phyloP scores from a whole-genome alignment of 2,888 invertebrate species.

The Dryococelus australis region DNA sequence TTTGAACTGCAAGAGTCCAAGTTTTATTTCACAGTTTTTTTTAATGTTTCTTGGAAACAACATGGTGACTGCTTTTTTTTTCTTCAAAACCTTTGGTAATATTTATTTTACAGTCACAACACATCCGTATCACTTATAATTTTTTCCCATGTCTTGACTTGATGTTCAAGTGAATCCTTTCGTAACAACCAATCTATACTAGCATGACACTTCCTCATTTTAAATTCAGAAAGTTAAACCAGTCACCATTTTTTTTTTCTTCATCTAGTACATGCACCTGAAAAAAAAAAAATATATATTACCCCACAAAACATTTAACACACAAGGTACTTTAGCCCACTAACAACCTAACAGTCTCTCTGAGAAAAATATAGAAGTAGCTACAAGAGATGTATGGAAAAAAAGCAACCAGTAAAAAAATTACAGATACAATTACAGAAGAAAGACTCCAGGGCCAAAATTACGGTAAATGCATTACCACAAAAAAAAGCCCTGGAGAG shows the following conservation, averaged over 20 bases:
- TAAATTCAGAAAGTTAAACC: background rate
- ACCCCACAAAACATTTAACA: background rate
- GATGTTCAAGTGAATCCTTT: conserved; percentile 5
- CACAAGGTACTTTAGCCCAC: background rate
- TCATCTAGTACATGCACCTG: background rate
- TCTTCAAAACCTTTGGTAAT: background rate
- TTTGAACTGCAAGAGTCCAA: background rate
- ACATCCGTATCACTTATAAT: conserved; percentile 25
- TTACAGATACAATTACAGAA: background rate
- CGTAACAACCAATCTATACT: conserved; percentile 22
- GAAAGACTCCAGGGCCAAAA: conserved; percentile 20
- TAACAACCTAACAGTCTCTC: background rate
- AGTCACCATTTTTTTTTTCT: background rate
- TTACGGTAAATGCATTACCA: background rate
- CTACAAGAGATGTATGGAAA: no score
- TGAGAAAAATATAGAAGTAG: no score
- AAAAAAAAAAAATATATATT: background rate
- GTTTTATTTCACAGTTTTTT: conserved; percentile 28
- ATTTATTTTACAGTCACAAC: conserved; percentile 25
- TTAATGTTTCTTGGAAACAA: background rate
- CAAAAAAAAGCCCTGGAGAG: conserved; percentile 17
- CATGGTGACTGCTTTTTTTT: background rate
- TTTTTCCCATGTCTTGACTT: background rate
- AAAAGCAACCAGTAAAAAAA: background rate
- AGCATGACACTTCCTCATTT: background rate